Conservation (phyloP, 1,140 invertebrate genomes). For the Macrobrachium nipponense region DNA sequence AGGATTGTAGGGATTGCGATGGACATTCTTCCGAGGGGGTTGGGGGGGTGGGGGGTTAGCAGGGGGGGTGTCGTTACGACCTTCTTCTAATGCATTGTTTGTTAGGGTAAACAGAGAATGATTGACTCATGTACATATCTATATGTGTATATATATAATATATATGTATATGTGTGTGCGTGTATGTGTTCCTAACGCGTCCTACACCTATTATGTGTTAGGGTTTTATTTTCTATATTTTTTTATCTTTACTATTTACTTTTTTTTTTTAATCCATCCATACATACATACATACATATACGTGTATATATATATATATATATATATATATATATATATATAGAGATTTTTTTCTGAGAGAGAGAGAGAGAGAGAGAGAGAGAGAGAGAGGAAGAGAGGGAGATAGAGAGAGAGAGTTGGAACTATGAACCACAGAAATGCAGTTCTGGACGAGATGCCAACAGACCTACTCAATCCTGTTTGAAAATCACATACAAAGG, state of each 20-base stretch:
- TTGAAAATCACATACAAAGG: neutral
- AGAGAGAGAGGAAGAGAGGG: neutral
- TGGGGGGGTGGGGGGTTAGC: no score
- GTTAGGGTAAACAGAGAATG: neutral
- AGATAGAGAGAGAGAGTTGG: neutral
- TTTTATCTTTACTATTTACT: neutral
- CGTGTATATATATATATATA: conserved; percentile 10
- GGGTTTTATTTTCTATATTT: conserved; percentile 2
- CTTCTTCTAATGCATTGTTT: no score
- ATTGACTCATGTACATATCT: neutral
- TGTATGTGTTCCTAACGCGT: neutral
- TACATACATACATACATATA: conserved; percentile 2
- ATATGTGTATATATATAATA: neutral
- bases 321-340: conserved; percentile 19
- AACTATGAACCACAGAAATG: neutral
- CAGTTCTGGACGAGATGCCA: neutral
- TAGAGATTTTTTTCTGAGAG: conserved; percentile 1
- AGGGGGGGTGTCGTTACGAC: no score
- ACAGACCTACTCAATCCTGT: neutral
- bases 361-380: conserved; percentile 13
- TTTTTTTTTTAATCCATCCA: neutral
- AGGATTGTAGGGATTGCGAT: no score
- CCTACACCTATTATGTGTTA: no score
- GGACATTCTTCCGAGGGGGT: no score
- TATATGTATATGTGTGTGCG: neutral